These are phyloP conservation scores for Schlechtendalia chinensis DNA, from an alignment of 1,140 invertebrate genomes.

Conservation along the genomic window DNA sequence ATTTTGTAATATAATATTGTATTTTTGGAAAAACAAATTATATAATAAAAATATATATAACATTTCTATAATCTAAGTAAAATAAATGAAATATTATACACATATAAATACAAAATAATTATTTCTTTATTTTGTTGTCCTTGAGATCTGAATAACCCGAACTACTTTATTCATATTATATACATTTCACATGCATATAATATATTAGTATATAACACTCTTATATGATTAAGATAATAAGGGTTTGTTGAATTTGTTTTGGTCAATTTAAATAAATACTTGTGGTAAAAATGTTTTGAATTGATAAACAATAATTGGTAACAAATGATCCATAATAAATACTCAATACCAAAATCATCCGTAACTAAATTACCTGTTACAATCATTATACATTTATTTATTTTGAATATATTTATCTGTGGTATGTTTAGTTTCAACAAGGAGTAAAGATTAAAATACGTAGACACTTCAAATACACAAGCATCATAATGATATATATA, in stretches of 20 bases:
- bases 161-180: background rate
- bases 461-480: no score
- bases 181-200: background rate
- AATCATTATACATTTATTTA: no score
- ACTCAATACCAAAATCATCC: background rate
- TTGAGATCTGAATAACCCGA: background rate
- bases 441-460: background rate
- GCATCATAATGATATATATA: no score
- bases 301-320: background rate
- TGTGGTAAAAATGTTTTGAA: background rate
- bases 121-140: background rate
- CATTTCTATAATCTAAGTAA: no score
- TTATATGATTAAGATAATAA: background rate
- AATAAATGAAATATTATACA: no score
- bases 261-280: constrained; percentile 3
- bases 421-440: background rate
- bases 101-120: no score
- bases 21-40: no score
- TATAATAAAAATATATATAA: no score
- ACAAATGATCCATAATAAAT: background rate
- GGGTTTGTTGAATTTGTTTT: no score
- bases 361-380: no score
- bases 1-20: no score
- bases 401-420: no score
- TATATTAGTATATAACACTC: background rate